Base-by-base conservation (phyloP, 2,113 vertebrate genomes). In the Ophthalmolycus amberensis region DNA sequence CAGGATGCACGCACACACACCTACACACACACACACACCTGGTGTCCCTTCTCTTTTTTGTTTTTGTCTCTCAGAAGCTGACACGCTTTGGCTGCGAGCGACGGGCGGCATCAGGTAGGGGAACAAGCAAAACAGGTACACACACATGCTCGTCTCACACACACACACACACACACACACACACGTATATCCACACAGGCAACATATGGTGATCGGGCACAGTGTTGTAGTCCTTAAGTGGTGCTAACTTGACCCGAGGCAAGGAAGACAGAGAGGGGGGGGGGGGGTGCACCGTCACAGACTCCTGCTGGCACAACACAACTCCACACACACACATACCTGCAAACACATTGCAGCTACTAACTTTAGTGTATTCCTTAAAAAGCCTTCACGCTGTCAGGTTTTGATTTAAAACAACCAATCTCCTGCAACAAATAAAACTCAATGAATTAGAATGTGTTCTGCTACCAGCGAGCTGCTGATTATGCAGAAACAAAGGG, bases 21-120 rank as follows among this genome's bases (percentile, higher is more conserved):
- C 73, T 60, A 82, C 86, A 62, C n/a, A 70, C 29, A 71, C 71
- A 83, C 80, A 80, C 73, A 79, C 22, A 25, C 91, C 89, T 91
- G 88, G 85, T 91, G 94, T 94, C 93, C 90, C 50, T n/a, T 91
- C 86, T 84, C 90, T 88, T 94, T 34, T 93, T 93, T 90, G 86
- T 91, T 91, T 92, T 92, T 83, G 77, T 91, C 85, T 93, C 91
- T 93, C 88, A 90, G 81, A 92, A 82, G 86, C 79, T 94, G 94
- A 95, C 94, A 94, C 85, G 89, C 91, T 93, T 94, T 95, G 93
- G 94, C 94, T 94, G 85, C 80, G 67, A 94, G 94, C 93, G 84
- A 91, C 42, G 77, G 78, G 68, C 89, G 83, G 92, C 92, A 93
- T 93, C 93, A 94, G 91, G 91, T 92, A 83, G 42, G 88, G 87